Percentiles rank a stretch among this genome's conserved stretches.
phyloP scores from a whole-genome alignment of 2,797 vertebrate genomes.

The Cyprinella venusta region DNA sequence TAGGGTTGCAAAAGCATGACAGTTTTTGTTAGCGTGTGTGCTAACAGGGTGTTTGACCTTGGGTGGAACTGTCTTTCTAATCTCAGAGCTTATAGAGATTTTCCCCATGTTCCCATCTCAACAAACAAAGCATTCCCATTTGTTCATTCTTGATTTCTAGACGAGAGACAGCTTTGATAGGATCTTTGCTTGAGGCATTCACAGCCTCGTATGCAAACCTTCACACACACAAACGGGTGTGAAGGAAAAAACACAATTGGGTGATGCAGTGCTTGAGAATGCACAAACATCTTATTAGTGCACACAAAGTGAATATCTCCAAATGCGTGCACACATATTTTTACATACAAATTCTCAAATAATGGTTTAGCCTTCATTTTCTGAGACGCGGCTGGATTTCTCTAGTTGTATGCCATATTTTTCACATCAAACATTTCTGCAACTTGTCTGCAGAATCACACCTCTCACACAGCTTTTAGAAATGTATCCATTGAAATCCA shows the following conservation, averaged over 20 bases:
- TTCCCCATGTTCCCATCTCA: slow-evolving; percentile 49
- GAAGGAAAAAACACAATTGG: slow-evolving; percentile 50
- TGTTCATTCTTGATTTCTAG: slow-evolving; percentile 67
- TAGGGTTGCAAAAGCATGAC: slow-evolving; percentile 29
- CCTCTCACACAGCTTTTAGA: slow-evolving; percentile 11
- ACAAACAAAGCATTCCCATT: slow-evolving; percentile 58
- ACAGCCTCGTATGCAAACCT: slow-evolving; percentile 7
- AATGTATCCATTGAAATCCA: background rate
- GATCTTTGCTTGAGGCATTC: slow-evolving; percentile 61
- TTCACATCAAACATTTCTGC: slow-evolving; percentile 57
- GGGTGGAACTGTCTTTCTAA: slow-evolving; percentile 57
- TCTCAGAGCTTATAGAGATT: slow-evolving; percentile 54
- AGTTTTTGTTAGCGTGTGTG: slow-evolving; percentile 21
- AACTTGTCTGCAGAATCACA: slow-evolving; percentile 49
- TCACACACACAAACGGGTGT: background rate
- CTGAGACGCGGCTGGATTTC: slow-evolving; percentile 58
- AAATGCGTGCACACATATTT: background rate
- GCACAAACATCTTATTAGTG: slow-evolving; percentile 47
- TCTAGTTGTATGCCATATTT: slow-evolving; percentile 59
- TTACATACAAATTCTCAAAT: slow-evolving; percentile 19
- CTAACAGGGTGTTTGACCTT: slow-evolving; percentile 41
- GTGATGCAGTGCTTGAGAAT: slow-evolving; percentile 21
- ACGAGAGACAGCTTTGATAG: slow-evolving; percentile 66
- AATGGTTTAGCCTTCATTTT: slow-evolving; percentile 59
- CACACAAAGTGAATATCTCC: background rate